phyloP scores from a whole-genome alignment of 2,797 vertebrate genomes.

The Mus caroli region DNA sequence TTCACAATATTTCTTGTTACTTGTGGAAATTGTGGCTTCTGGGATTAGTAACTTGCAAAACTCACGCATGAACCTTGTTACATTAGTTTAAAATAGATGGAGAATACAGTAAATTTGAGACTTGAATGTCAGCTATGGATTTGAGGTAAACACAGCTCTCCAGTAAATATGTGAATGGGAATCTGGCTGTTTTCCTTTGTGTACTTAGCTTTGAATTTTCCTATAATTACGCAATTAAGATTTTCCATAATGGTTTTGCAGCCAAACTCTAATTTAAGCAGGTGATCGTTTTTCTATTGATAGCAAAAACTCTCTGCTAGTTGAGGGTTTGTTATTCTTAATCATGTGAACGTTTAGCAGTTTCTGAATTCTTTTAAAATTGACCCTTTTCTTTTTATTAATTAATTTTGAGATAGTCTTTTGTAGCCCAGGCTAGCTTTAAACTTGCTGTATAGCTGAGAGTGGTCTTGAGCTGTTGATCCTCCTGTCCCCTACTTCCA shows the following conservation, averaged over 20 bases:
- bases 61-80: constrained; percentile 32
- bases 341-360: background rate
- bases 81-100: constrained; percentile 57
- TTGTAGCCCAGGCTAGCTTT: background rate
- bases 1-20: constrained; percentile 25
- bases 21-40: constrained; percentile 15
- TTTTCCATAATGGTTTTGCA: constrained; percentile 26
- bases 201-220: constrained; percentile 53
- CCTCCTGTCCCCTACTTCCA: background rate
- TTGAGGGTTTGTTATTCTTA: background rate
- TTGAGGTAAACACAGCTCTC: background rate
- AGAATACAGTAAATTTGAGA: constrained; percentile 41
- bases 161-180: background rate
- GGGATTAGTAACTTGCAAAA: constrained; percentile 50
- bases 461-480: background rate
- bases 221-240: background rate
- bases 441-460: background rate
- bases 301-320: constrained; percentile 45
- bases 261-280: constrained; percentile 25
- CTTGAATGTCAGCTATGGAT: background rate
- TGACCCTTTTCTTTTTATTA: background rate
- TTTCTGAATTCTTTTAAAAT: background rate
- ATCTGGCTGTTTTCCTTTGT: background rate
- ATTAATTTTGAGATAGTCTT: background rate
- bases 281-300: constrained; percentile 15